Evolutionary conservation across 2,888 invertebrate species (phyloP).

Genomic region (Leistus spinibarbis): DNA sequence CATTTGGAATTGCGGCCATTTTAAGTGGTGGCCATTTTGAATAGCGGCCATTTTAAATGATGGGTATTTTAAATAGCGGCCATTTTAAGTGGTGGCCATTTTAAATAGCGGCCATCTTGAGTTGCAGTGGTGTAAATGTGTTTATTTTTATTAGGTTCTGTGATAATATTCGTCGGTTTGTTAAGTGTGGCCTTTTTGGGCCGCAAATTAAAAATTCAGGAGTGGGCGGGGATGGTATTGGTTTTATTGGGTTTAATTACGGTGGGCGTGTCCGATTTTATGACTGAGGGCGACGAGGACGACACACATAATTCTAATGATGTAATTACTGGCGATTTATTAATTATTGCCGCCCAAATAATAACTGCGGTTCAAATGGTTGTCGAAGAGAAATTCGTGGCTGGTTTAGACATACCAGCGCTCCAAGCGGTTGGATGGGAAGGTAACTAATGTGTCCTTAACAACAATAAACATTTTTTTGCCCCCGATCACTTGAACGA

Average conservation of each 20-base stretch:
- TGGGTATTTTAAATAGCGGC: too few relatives aligned
- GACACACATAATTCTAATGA: constrained; percentile 66
- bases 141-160: constrained; percentile 64
- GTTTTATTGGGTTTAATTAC: constrained; percentile 74
- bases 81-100: too few relatives aligned
- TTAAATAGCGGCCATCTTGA: too few relatives aligned
- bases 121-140: background rate
- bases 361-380: constrained; percentile 92
- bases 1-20: too few relatives aligned
- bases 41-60: too few relatives aligned
- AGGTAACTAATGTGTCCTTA: constrained; percentile 61
- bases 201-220: constrained; percentile 65
- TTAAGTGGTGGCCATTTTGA: too few relatives aligned
- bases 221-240: constrained; percentile 78
- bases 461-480: too few relatives aligned
- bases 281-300: constrained; percentile 55
- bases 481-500: too few relatives aligned
- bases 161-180: constrained; percentile 88
- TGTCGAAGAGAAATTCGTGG: constrained; percentile 89
- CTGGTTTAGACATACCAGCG: constrained; percentile 83
- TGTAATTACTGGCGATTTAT: constrained; percentile 80
- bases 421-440: constrained; percentile 95
- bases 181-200: constrained; percentile 83
- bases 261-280: constrained; percentile 77
- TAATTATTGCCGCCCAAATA: constrained; percentile 78